A percentile compares a stretch with the other conserved stretches of the same genome.
Conservation (phyloP, 53 echinoderm and acorn worm species). For the Henricia sp. region DNA sequence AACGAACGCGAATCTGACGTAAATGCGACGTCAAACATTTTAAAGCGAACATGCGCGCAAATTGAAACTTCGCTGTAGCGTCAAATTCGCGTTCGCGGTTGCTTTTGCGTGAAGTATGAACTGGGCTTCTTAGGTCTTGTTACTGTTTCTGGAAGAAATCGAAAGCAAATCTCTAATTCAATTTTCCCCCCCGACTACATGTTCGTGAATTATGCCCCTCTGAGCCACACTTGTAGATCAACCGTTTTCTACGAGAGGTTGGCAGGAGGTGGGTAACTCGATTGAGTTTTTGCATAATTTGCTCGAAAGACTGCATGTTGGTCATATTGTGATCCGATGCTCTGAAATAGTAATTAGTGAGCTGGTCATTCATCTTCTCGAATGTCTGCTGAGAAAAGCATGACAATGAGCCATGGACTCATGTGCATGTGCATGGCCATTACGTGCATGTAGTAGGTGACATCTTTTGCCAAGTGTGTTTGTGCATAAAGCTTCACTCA, state of each 20-base stretch:
- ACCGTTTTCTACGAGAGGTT: neutral
- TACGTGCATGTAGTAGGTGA: constrained; percentile 58
- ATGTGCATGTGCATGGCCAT: constrained; percentile 31
- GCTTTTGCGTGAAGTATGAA: too few relatives aligned
- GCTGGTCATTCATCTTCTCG: constrained; percentile 48
- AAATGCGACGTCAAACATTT: too few relatives aligned
- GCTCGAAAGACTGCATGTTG: constrained; percentile 15
- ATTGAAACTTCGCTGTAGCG: too few relatives aligned
- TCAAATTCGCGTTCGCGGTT: too few relatives aligned
- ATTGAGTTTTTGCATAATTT: constrained; percentile 31
- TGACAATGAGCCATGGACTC: constrained; percentile 23
- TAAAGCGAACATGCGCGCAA: too few relatives aligned
- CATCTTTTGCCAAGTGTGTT: constrained; percentile 19
- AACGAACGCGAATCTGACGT: too few relatives aligned
- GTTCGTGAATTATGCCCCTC: constrained; percentile 14
- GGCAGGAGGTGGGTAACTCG: constrained; percentile 9
- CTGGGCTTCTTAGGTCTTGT: too few relatives aligned
- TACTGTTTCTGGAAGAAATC: too few relatives aligned
- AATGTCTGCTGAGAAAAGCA: constrained; percentile 51
- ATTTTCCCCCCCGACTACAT: neutral
- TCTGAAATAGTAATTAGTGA: constrained; percentile 24
- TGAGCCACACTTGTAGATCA: neutral
- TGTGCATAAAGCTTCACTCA: constrained; percentile 34
- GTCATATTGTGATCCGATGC: constrained; percentile 5
- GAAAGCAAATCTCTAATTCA: too few relatives aligned